Percentiles rank a stretch among this genome's conserved stretches.
Conservation (phyloP, 2,113 vertebrate species). For the Chlamydotis undulata region DNA sequence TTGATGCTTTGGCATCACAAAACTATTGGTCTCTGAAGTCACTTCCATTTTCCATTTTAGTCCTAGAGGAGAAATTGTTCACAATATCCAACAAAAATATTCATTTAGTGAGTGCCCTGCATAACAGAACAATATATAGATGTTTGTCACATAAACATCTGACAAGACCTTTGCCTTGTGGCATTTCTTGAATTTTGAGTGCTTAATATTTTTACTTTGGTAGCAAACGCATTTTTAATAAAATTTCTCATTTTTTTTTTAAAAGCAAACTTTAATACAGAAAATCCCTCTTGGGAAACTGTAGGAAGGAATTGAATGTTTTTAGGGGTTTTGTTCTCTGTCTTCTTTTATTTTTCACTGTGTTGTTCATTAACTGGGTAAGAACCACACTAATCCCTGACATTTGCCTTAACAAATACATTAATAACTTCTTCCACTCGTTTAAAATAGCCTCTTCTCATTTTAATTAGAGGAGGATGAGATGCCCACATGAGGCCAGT, state of each 20-base stretch:
- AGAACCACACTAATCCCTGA: neutral
- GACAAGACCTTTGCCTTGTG: slow-evolving; percentile 47
- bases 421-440: neutral
- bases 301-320: neutral
- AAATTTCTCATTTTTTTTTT: neutral
- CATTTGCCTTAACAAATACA: neutral
- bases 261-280: neutral
- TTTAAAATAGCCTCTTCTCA: neutral
- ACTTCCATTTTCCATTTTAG: slow-evolving; percentile 25
- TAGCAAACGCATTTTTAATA: slow-evolving; percentile 40
- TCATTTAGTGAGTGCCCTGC: slow-evolving; percentile 2
- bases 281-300: neutral
- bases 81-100: slow-evolving; percentile 29
- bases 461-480: neutral
- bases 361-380: neutral
- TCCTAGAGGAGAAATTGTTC: slow-evolving; percentile 40
- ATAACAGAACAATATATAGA: slow-evolving; percentile 24
- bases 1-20: slow-evolving; percentile 6
- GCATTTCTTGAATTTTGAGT: slow-evolving; percentile 53
- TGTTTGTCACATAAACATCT: slow-evolving; percentile 43
- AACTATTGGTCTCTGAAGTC: slow-evolving; percentile 26
- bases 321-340: neutral
- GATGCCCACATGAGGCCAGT: neutral
- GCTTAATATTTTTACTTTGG: slow-evolving; percentile 44
- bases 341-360: neutral